phyloP scores from a whole-genome alignment of 2,888 invertebrate species.

The Malachius bipustulatus region DNA sequence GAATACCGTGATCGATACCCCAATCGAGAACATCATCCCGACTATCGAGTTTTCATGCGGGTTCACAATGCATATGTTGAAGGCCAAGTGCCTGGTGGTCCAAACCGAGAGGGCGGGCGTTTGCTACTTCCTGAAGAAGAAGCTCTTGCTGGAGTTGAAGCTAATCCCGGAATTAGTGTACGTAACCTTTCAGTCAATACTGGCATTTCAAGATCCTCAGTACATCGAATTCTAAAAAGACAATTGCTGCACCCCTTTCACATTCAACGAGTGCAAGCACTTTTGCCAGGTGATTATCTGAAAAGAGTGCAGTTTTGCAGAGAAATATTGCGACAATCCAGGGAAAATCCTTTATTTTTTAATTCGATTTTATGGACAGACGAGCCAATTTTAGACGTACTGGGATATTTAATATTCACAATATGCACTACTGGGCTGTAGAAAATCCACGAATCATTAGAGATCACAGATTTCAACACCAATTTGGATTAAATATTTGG shows the following conservation, averaged over 20 bases:
- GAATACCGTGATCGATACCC: slow-evolving; percentile 4
- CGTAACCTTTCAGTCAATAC: background rate
- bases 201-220: background rate
- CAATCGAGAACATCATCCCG: no score
- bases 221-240: slow-evolving; percentile 5
- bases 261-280: slow-evolving; percentile 2
- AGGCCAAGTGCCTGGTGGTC: no score
- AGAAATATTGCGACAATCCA: background rate
- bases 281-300: slow-evolving; percentile 4
- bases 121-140: background rate
- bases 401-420: slow-evolving; percentile 6
- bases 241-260: slow-evolving; percentile 4
- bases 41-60: no score
- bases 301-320: slow-evolving; percentile 5
- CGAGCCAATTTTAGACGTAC: slow-evolving; percentile 5
- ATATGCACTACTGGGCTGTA: no score
- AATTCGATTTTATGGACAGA: slow-evolving; percentile 6
- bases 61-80: no score
- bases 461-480: no score
- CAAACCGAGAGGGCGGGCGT: no score
- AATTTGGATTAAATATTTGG: no score
- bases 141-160: background rate
- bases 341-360: slow-evolving; percentile 5
- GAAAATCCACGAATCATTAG: no score
- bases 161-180: background rate